Evolutionary conservation across 1,140 invertebrate species (phyloP).

Genomic region (Limonius californicus): DNA sequence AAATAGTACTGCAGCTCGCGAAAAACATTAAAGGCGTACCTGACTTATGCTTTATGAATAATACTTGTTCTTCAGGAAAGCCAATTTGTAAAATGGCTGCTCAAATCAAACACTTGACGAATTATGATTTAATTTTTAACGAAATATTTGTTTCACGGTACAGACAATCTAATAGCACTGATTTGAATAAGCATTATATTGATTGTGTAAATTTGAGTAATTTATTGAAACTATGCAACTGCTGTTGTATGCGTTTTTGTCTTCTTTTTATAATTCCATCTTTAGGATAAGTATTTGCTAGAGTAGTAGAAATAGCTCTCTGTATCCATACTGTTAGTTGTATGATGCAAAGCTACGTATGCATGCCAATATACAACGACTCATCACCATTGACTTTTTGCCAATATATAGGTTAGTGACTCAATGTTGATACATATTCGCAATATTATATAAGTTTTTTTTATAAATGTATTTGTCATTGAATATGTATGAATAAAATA

Average conservation of each 20-base stretch:
- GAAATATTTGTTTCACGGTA: constrained; percentile 11
- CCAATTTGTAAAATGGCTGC: constrained; percentile 20
- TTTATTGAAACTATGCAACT: constrained; percentile 36
- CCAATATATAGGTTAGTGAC: constrained; percentile 28
- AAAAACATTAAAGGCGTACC: constrained; percentile 28
- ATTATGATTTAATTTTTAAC: constrained; percentile 10
- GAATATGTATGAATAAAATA: constrained; percentile 8
- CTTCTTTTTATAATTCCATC: constrained; percentile 13
- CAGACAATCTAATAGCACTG: constrained; percentile 17
- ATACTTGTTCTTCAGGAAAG: background rate
- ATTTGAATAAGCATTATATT: constrained; percentile 22
- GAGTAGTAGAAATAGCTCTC: constrained; percentile 16
- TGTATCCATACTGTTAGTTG: constrained; percentile 6
- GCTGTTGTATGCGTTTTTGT: constrained; percentile 31
- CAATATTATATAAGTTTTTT: constrained; percentile 45
- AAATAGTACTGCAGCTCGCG: constrained; percentile 6
- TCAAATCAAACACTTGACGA: background rate
- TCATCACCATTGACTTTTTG: constrained; percentile 25
- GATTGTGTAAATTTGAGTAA: constrained; percentile 26
- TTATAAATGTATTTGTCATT: constrained; percentile 37
- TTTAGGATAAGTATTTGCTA: constrained; percentile 33
- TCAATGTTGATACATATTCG: constrained; percentile 41
- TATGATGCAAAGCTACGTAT: constrained; percentile 24
- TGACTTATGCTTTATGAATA: constrained; percentile 31
- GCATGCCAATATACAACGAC: constrained; percentile 26